A percentile compares a stretch with the other conserved stretches of the same genome.
phyloP scores from a whole-genome alignment of 1,140 invertebrate genomes.

The Zaprionus inermis region DNA sequence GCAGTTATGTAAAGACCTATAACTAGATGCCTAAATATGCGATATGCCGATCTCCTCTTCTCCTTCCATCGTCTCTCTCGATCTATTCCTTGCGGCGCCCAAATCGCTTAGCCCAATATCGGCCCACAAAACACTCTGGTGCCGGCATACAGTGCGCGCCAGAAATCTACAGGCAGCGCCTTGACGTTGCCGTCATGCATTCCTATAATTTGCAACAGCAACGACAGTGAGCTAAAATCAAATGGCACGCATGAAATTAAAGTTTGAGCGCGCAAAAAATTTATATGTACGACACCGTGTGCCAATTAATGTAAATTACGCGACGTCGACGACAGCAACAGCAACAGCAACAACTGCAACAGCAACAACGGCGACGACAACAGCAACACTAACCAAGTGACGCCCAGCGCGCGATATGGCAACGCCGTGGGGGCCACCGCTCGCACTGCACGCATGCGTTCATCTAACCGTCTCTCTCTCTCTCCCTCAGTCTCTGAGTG shows the following conservation, averaged over 20 bases:
- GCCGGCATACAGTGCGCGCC: slow-evolving; percentile 42
- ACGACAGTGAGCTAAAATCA: slow-evolving; percentile 58
- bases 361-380: slow-evolving; percentile 30
- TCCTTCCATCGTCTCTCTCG: neutral
- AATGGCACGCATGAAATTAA: slow-evolving; percentile 82
- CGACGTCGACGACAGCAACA: slow-evolving; percentile 73
- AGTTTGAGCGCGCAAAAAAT: slow-evolving; percentile 77
- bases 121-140: slow-evolving; percentile 52
- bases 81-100: slow-evolving; percentile 43
- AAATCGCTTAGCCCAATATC: slow-evolving; percentile 25
- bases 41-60: slow-evolving; percentile 4
- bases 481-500: neutral
- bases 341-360: slow-evolving; percentile 55
- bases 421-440: slow-evolving; percentile 64
- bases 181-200: slow-evolving; percentile 42
- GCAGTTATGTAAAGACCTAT: slow-evolving; percentile 64
- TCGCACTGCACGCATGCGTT: slow-evolving; percentile 48
- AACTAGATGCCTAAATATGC: slow-evolving; percentile 75
- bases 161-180: slow-evolving; percentile 49
- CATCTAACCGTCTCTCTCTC: slow-evolving; percentile 21
- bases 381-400: slow-evolving; percentile 31
- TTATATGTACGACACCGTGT: slow-evolving; percentile 80
- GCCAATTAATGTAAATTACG: slow-evolving; percentile 82
- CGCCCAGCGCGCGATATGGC: slow-evolving; percentile 66
- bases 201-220: slow-evolving; percentile 63